These are phyloP conservation scores for Etheostoma spectabile DNA, from an alignment of 2,113 vertebrate species.

Conservation along the genomic window DNA sequence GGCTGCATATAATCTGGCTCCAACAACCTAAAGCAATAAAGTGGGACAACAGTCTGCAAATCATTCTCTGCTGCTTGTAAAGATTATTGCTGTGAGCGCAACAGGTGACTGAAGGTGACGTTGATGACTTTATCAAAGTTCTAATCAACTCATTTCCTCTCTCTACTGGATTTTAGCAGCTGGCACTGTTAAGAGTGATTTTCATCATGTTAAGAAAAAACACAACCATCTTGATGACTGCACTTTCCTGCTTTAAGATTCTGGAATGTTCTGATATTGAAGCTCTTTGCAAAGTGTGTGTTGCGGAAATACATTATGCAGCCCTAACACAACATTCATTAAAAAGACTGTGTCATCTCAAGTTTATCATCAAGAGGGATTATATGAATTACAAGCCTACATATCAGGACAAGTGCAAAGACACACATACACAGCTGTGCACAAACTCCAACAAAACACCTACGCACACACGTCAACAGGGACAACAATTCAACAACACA, in stretches of 20 bases:
- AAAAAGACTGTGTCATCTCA: conserved; percentile 5
- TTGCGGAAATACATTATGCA: background rate
- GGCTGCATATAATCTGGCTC: background rate
- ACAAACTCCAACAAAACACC: conserved; percentile 16
- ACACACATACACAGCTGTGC: background rate
- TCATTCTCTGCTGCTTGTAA: background rate
- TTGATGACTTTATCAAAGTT: background rate
- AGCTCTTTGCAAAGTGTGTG: background rate
- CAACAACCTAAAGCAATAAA: background rate
- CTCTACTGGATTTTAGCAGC: background rate
- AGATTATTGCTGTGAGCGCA: background rate
- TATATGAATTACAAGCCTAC: conserved; percentile 5
- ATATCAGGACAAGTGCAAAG: background rate
- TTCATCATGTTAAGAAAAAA: background rate
- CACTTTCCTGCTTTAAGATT: background rate
- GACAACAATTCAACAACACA: background rate
- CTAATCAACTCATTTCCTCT: background rate
- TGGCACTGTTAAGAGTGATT: no score
- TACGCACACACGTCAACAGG: background rate
- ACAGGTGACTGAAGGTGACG: background rate
- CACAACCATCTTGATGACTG: background rate
- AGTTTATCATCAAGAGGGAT: conserved; percentile 1
- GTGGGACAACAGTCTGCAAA: background rate
- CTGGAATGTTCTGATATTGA: background rate
- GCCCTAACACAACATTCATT: background rate